These are phyloP conservation scores for Mesorhabditis spiculigera DNA, from an alignment of 2,888 invertebrate genomes.

Conservation along the genomic window DNA sequence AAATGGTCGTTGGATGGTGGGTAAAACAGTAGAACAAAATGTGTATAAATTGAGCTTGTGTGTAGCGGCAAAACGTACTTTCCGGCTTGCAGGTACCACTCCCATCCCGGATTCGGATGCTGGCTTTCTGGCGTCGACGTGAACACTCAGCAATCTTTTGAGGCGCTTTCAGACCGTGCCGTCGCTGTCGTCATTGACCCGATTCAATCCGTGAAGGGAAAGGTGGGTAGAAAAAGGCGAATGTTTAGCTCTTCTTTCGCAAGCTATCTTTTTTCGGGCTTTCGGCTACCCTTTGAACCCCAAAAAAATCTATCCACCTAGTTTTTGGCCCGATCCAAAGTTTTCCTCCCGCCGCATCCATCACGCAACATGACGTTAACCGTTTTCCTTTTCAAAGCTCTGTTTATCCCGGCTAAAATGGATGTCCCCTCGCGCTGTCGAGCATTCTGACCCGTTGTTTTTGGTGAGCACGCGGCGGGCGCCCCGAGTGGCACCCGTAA, in stretches of 20 bases:
- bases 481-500: too few species aligned
- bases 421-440: too few species aligned
- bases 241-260: slow-evolving; percentile 1
- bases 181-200: slow-evolving; percentile 99
- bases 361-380: too few species aligned
- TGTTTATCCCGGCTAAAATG: too few species aligned
- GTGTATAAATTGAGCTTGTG: not conserved
- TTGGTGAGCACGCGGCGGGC: too few species aligned
- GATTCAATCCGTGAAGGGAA: slow-evolving; percentile 95
- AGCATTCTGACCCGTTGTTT: too few species aligned
- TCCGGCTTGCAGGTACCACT: slow-evolving; percentile 70
- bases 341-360: too few species aligned
- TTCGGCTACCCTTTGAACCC: not conserved
- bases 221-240: slow-evolving; percentile 23
- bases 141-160: slow-evolving; percentile 98
- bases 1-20: slow-evolving; percentile 92
- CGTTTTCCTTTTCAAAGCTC: too few species aligned
- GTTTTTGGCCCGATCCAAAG: not conserved
- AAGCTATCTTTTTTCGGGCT: not conserved
- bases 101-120: slow-evolving; percentile 99
- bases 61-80: not conserved
- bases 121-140: slow-evolving; percentile 96
- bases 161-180: slow-evolving; percentile 92
- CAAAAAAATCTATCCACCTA: not conserved
- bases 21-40: slow-evolving; percentile 58